Percentiles rank a stretch among this genome's conserved stretches.
phyloP scores from a whole-genome alignment of 1,140 invertebrate species.

The Cotesia glomerata region DNA sequence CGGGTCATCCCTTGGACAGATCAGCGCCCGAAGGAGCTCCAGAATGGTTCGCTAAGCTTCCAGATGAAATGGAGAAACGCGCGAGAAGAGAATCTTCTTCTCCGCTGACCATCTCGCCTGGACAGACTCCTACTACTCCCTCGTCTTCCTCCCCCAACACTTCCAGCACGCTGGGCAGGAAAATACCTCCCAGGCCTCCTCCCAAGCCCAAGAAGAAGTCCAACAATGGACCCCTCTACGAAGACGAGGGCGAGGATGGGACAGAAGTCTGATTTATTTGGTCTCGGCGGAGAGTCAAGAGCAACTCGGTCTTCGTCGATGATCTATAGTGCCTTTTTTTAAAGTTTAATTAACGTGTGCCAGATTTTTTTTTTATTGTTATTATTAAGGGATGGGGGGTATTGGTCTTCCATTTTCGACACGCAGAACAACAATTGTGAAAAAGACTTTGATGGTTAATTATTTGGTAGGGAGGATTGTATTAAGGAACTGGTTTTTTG shows the following conservation, averaged over 20 bases:
- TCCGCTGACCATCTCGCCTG: too few relatives aligned
- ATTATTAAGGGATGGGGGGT: too few relatives aligned
- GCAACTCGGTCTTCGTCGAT: background rate
- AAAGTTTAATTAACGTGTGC: background rate
- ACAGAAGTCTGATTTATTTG: conserved; percentile 74
- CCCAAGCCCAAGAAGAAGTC: conserved; percentile 81
- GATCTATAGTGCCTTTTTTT: conserved; percentile 24
- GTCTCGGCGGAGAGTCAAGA: background rate
- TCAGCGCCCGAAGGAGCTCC: conserved; percentile 72
- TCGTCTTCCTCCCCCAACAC: conserved; percentile 45
- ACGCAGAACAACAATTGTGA: too few relatives aligned
- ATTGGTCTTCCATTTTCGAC: too few relatives aligned
- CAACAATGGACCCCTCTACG: conserved; percentile 72
- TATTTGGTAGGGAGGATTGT: too few relatives aligned
- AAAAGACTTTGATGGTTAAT: too few relatives aligned
- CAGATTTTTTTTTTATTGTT: background rate
- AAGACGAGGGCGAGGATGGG: conserved; percentile 85
- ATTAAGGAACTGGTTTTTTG: too few relatives aligned
- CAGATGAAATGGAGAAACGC: conserved; percentile 50
- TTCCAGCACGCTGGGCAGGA: conserved; percentile 58
- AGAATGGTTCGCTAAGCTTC: conserved; percentile 59
- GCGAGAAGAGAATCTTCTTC: too few relatives aligned
- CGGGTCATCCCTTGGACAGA: conserved; percentile 58
- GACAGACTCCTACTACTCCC: conserved; percentile 16
- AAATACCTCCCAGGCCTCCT: conserved; percentile 80